A percentile compares a stretch with the other conserved stretches of the same genome.
Conservation (phyloP, 2,113 vertebrate species). For the Apteryx owenii region DNA sequence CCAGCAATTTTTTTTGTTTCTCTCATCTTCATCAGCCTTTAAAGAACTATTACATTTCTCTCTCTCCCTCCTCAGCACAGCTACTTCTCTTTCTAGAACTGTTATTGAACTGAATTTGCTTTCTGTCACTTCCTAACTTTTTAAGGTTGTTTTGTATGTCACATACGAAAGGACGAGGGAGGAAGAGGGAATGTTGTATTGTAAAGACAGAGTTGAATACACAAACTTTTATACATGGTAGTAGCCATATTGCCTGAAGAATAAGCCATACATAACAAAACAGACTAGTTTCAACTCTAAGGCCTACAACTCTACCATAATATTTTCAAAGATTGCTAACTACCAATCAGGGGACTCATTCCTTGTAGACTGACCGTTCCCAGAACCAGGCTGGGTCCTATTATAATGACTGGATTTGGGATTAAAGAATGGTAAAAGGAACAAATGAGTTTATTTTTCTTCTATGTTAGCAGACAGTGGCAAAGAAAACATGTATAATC, state of each 20-base stretch:
- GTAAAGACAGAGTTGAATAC: background rate
- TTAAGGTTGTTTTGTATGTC: background rate
- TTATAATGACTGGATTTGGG: conserved; percentile 68
- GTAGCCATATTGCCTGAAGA: conserved; percentile 55
- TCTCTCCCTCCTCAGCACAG: background rate
- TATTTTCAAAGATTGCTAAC: conserved; percentile 64
- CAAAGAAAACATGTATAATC: conserved; percentile 43
- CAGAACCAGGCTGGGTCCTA: conserved; percentile 64
- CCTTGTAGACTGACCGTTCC: conserved; percentile 73
- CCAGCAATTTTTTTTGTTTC: background rate
- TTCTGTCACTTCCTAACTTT: background rate
- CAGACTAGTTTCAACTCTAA: conserved; percentile 46
- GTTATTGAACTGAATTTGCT: background rate
- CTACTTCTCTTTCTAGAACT: background rate
- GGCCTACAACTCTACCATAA: conserved; percentile 24
- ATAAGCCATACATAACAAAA: conserved; percentile 52
- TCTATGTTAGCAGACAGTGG: conserved; percentile 50
- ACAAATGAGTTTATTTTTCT: conserved; percentile 62
- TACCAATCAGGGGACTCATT: conserved; percentile 57
- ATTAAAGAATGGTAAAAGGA: conserved; percentile 48
- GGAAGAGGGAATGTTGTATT: background rate
- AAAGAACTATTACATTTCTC: background rate
- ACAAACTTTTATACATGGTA: conserved; percentile 49
- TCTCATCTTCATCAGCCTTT: background rate
- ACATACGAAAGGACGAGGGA: background rate